Conservation (phyloP, 2,888 invertebrate species). For the Teinopalpus imperialis region DNA sequence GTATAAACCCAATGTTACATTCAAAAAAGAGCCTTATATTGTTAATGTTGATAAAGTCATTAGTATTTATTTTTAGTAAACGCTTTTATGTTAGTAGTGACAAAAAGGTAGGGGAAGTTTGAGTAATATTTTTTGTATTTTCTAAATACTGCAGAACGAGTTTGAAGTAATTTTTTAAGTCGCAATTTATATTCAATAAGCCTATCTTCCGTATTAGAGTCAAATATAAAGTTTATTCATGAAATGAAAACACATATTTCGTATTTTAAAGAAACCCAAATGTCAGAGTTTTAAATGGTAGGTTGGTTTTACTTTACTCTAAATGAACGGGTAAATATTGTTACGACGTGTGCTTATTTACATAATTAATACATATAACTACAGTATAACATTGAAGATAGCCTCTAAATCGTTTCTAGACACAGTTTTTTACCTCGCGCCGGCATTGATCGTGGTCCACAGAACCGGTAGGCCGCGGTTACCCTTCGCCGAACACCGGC, state of each 20-base stretch:
- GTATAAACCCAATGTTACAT: constrained; percentile 13
- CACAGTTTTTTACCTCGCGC: constrained; percentile 69
- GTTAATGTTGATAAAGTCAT: not conserved
- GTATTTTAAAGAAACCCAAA: constrained; percentile 3
- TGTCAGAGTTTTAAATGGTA: constrained; percentile 1
- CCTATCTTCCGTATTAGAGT: too few species aligned
- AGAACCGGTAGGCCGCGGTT: constrained; percentile 75
- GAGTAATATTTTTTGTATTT: not conserved
- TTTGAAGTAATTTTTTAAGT: not conserved
- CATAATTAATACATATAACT: constrained; percentile 26
- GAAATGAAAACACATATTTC: not conserved
- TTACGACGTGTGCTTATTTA: constrained; percentile 20
- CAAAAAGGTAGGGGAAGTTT: too few species aligned
- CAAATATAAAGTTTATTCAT: too few species aligned
- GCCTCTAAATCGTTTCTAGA: constrained; percentile 61
- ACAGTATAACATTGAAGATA: constrained; percentile 30
- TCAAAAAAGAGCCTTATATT: constrained; percentile 7
- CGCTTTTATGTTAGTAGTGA: too few species aligned
- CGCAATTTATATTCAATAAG: not conserved
- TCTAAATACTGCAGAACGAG: not conserved
- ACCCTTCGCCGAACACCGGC: constrained; percentile 68
- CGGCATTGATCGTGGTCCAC: constrained; percentile 72
- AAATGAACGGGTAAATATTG: too few species aligned
- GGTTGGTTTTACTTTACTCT: too few species aligned
- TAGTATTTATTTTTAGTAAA: not conserved